These are phyloP conservation scores for Leptatherina wallacei DNA, from an alignment of 2,797 vertebrate genomes.

Conservation along the genomic window DNA sequence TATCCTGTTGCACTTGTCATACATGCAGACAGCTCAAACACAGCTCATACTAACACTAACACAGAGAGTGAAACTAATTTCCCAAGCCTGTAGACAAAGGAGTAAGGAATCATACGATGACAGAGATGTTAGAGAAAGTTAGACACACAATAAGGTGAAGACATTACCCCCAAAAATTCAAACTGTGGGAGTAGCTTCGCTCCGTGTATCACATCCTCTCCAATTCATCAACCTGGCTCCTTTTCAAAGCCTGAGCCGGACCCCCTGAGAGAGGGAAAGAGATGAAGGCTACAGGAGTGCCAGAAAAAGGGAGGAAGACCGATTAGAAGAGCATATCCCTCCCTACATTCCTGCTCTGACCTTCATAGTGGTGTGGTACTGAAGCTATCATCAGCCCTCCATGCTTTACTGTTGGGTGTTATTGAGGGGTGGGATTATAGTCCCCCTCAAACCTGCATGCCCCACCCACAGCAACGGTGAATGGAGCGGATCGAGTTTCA, in stretches of 20 bases:
- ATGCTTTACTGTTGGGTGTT: conserved; percentile 56
- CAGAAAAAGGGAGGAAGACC: conserved; percentile 61
- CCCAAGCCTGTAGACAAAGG: conserved; percentile 30
- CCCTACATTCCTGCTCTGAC: conserved; percentile 76
- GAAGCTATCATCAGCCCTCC: conserved; percentile 70
- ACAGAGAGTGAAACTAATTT: conserved; percentile 69
- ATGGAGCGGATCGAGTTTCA: conserved; percentile 58
- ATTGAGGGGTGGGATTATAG: conserved; percentile 49
- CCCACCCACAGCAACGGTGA: conserved; percentile 48
- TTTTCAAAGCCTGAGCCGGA: conserved; percentile 66
- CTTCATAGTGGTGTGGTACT: conserved; percentile 62
- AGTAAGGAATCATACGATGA: conserved; percentile 67
- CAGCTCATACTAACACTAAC: conserved; percentile 56
- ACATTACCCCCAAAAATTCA: conserved; percentile 45
- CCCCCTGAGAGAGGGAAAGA: conserved; percentile 39
- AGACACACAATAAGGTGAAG: conserved; percentile 31
- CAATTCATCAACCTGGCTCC: conserved; percentile 72
- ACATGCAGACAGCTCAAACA: conserved; percentile 68
- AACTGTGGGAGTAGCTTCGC: conserved; percentile 70
- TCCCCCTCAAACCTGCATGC: conserved; percentile 50
- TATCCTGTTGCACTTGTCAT: conserved; percentile 76
- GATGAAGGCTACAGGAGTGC: conserved; percentile 67
- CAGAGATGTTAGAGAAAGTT: conserved; percentile 51
- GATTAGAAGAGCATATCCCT: conserved; percentile 71
- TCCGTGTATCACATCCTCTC: conserved; percentile 69